Conservation (phyloP, 2,888 invertebrate species). For the Tachina grossa region DNA sequence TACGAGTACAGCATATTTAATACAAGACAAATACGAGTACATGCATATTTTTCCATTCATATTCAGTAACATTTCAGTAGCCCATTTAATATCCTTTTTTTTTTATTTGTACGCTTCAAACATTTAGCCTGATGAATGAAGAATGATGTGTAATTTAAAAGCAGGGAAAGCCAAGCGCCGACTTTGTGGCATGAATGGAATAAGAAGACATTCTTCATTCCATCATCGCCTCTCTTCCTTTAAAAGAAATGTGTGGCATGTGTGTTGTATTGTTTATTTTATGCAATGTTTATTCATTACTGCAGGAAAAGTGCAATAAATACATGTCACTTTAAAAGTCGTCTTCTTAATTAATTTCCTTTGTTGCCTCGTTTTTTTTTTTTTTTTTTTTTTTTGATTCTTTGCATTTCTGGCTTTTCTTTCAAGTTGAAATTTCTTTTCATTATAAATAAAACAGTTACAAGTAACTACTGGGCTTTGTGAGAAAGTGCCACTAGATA, state of each 20-base stretch:
- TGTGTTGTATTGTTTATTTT: constrained; percentile 11
- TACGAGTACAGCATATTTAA: not conserved
- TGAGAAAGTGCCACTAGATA: not conserved
- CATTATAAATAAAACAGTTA: not conserved
- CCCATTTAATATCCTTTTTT: not conserved
- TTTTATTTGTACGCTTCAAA: not conserved
- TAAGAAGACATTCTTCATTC: not conserved
- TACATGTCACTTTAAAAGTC: constrained; percentile 28
- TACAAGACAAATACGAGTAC: not conserved
- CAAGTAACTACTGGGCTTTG: not conserved
- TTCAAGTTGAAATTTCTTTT: constrained; percentile 8
- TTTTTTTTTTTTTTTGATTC: too few relatives aligned
- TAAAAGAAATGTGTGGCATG: not conserved
- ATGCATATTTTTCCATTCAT: not conserved
- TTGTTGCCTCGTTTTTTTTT: not conserved
- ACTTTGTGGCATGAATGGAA: not conserved
- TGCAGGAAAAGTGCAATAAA: constrained; percentile 15
- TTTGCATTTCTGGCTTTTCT: not conserved
- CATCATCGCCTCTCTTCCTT: not conserved
- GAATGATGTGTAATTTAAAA: not conserved
- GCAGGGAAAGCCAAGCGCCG: not conserved
- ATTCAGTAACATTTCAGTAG: not conserved
- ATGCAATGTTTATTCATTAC: constrained; percentile 33
- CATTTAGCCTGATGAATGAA: not conserved
- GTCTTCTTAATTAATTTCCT: constrained; percentile 37